Conservation (phyloP, 2,113 vertebrate species). For the Cochlearius cochlearius region DNA sequence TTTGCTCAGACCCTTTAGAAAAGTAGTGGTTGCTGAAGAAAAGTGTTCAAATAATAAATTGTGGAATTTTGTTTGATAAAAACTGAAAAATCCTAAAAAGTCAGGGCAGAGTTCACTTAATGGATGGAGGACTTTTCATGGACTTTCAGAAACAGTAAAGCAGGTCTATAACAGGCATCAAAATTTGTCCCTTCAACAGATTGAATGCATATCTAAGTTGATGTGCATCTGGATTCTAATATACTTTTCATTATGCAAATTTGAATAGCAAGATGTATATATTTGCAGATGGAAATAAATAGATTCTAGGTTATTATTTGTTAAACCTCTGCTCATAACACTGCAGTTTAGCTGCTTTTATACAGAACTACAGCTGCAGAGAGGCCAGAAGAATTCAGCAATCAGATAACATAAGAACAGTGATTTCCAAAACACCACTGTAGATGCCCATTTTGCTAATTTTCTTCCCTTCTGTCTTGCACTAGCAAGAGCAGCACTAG, state of each 20-base stretch:
- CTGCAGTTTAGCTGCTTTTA: slow-evolving; percentile 3
- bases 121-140: neutral
- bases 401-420: slow-evolving; percentile 64
- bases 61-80: neutral
- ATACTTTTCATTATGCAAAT: neutral
- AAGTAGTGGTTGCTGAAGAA: neutral
- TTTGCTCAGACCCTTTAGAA: neutral
- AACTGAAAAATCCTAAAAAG: neutral
- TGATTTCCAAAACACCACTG: slow-evolving; percentile 39
- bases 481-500: neutral
- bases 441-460: neutral
- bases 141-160: neutral
- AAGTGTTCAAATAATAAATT: neutral
- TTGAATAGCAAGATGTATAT: neutral
- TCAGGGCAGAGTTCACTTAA: neutral
- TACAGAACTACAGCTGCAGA: slow-evolving; percentile 58
- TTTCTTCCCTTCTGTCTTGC: neutral
- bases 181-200: neutral
- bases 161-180: neutral
- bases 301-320: slow-evolving; percentile 24
- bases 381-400: slow-evolving; percentile 60
- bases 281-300: slow-evolving; percentile 45
- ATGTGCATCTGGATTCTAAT: neutral
- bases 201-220: neutral
- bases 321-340: neutral